Percentiles rank a stretch among this genome's conserved stretches.
Conservation (phyloP, 2,888 invertebrate species). For the Leucophenga maculata region DNA sequence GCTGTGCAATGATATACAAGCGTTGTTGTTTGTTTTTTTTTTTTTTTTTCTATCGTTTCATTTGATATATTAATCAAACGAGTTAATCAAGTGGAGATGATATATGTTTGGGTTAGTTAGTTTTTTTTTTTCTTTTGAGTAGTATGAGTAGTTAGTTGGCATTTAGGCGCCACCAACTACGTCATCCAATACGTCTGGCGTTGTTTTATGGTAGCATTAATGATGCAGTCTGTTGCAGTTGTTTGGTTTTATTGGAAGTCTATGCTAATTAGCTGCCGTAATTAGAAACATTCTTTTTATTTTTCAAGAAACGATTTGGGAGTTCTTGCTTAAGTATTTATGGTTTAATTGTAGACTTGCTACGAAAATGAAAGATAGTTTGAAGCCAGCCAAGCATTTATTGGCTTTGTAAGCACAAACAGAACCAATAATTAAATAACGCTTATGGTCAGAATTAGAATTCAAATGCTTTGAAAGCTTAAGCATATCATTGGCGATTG, state of each 20-base stretch:
- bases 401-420: too few relatives aligned
- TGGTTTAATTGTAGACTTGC: too few relatives aligned
- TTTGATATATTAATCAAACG: conserved; percentile 22
- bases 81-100: conserved; percentile 56
- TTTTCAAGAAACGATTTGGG: neutral
- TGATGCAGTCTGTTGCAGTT: conserved; percentile 1
- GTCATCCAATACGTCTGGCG: neutral
- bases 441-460: too few relatives aligned
- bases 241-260: neutral
- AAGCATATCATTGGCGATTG: too few relatives aligned
- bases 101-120: conserved; percentile 39
- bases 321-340: too few relatives aligned
- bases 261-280: conserved; percentile 13
- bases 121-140: neutral
- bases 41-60: neutral
- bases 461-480: too few relatives aligned
- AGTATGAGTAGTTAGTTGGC: neutral
- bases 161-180: conserved; percentile 11
- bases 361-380: too few relatives aligned
- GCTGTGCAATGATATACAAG: neutral
- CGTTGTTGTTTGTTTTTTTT: neutral
- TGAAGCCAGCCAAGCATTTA: too few relatives aligned
- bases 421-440: too few relatives aligned
- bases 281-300: neutral
- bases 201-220: conserved; percentile 6